Evolutionary conservation across 2,113 vertebrate species (phyloP).

Genomic region (Neotoma lepida): DNA sequence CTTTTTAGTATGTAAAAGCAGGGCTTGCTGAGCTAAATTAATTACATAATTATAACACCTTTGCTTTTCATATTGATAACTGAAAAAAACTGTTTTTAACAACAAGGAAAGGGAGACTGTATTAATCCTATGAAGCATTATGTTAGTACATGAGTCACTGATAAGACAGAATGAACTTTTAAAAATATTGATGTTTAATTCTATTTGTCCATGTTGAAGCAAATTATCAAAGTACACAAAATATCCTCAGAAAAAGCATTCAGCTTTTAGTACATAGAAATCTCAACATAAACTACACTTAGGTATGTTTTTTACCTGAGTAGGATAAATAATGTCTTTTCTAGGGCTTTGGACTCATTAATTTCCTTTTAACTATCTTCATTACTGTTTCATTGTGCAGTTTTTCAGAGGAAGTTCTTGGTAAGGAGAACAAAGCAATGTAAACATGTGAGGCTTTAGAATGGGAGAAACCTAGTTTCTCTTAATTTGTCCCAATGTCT

Average conservation of each 20-base stretch:
- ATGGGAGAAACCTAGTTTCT: background rate
- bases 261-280: background rate
- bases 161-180: background rate
- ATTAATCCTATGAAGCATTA: background rate
- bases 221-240: background rate
- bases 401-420: background rate
- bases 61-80: background rate
- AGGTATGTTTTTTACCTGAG: background rate
- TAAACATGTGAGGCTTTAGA: background rate
- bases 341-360: background rate
- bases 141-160: background rate
- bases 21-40: background rate
- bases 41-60: constrained; percentile 10
- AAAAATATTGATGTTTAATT: background rate
- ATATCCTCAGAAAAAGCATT: background rate
- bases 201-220: background rate
- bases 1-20: background rate
- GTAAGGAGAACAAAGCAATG: background rate
- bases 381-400: background rate
- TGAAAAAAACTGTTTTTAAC: background rate
- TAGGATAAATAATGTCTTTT: background rate
- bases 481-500: background rate
- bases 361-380: background rate
- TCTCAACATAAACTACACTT: background rate
- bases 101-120: background rate